phyloP scores from a whole-genome alignment of 1,140 invertebrate species.

The Drosophila punjabiensis region DNA sequence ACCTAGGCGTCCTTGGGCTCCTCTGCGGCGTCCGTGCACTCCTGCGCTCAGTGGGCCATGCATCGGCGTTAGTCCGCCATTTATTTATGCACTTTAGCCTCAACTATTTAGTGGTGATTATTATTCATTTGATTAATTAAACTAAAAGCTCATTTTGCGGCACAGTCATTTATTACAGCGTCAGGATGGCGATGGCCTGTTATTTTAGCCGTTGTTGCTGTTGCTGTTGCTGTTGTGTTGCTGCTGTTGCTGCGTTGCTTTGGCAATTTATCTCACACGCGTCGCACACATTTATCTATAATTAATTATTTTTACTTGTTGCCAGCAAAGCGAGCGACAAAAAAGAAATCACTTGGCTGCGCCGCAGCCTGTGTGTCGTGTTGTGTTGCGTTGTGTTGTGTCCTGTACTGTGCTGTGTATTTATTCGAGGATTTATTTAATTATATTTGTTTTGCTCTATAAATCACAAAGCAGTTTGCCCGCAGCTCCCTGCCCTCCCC shows the following conservation, averaged over 20 bases:
- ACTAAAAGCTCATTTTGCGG: conserved; percentile 82
- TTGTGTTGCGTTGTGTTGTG: conserved; percentile 9
- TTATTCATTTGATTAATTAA: conserved; percentile 78
- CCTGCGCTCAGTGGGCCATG: conserved; percentile 56
- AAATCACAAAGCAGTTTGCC: conserved; percentile 50
- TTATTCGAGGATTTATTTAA: conserved; percentile 57
- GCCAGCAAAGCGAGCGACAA: conserved; percentile 53
- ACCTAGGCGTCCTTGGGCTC: conserved; percentile 22
- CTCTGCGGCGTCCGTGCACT: conserved; percentile 19
- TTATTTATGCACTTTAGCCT: conserved; percentile 60
- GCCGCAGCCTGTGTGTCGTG: conserved; percentile 2
- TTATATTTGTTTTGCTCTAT: conserved; percentile 54
- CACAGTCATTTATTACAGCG: conserved; percentile 76
- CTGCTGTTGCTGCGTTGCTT: conserved; percentile 35
- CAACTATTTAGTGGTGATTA: conserved; percentile 55
- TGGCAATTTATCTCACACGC: conserved; percentile 66
- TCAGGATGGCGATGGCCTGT: conserved; percentile 22
- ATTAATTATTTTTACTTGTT: conserved; percentile 83
- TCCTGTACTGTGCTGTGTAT: conserved; percentile 20
- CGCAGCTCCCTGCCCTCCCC: not conserved
- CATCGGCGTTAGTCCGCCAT: conserved; percentile 49
- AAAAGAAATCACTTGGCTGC: conserved; percentile 59
- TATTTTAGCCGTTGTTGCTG: conserved; percentile 21
- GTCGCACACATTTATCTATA: conserved; percentile 78
- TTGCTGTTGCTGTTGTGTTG: conserved; percentile 16